Evolutionary conservation across 2,113 vertebrate genomes (phyloP).

Genomic region (Thymallus thymallus): DNA sequence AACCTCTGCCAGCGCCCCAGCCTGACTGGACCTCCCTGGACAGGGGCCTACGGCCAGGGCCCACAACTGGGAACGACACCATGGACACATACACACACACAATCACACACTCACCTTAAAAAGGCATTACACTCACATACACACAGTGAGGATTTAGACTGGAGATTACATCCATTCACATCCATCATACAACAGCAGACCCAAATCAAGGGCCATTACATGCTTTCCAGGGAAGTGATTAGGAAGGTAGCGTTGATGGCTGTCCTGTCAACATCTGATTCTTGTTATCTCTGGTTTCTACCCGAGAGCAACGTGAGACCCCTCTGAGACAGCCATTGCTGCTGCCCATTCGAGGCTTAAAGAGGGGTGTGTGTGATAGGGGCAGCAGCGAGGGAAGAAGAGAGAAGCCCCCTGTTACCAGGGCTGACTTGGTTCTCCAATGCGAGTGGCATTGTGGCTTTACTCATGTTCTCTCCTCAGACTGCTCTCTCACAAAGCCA

Average conservation of each 20-base stretch:
- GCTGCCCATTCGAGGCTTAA: background rate
- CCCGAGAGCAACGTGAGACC: background rate
- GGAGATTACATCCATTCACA: too few species aligned
- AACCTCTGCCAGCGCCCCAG: slow-evolving; percentile 65
- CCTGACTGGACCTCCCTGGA: slow-evolving; percentile 44
- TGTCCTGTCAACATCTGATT: too few species aligned
- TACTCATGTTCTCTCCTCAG: slow-evolving; percentile 18
- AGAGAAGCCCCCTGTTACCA: background rate
- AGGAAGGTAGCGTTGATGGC: too few species aligned
- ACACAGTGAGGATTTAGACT: background rate
- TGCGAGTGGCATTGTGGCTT: background rate
- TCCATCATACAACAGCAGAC: too few species aligned
- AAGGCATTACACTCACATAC: background rate
- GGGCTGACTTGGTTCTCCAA: background rate
- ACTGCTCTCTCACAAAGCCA: background rate
- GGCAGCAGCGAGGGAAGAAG: background rate
- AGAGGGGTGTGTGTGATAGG: background rate
- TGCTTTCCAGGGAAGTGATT: too few species aligned
- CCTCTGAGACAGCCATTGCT: background rate
- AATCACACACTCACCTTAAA: background rate
- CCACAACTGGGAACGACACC: slow-evolving; percentile 57
- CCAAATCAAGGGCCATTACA: too few species aligned
- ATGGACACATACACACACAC: background rate
- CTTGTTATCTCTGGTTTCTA: background rate
- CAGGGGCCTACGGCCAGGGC: slow-evolving; percentile 52